A percentile compares a stretch with the other conserved stretches of the same genome.
Conservation (phyloP, 2,797 vertebrate genomes). For the Ctenochaetus hawaiiensis region DNA sequence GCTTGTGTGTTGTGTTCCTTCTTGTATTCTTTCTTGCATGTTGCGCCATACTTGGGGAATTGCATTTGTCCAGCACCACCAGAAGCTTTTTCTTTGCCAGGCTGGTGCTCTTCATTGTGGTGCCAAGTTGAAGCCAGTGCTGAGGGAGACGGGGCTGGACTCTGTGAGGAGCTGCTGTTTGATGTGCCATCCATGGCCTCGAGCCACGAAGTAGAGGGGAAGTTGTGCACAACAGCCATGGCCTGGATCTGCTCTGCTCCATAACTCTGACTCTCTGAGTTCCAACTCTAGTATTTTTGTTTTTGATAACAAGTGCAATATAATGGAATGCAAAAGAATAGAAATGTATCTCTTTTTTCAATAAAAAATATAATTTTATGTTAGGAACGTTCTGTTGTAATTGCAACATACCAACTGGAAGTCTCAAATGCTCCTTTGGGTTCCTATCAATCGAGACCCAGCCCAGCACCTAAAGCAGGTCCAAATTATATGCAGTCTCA, state of each 20-base stretch:
- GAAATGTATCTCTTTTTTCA: not conserved
- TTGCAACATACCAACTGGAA: not conserved
- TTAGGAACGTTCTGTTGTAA: not conserved
- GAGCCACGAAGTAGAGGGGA: slow-evolving; percentile 70
- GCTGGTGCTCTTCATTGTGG: slow-evolving; percentile 67
- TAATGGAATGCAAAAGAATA: slow-evolving; percentile 1
- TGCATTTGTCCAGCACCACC: slow-evolving; percentile 67
- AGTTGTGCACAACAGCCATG: slow-evolving; percentile 62
- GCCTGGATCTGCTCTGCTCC: slow-evolving; percentile 67
- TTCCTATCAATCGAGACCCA: not conserved
- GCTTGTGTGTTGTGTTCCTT: slow-evolving; percentile 53
- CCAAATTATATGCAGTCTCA: not conserved
- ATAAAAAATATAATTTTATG: not conserved
- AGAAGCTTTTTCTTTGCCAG: slow-evolving; percentile 58
- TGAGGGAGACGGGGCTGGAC: slow-evolving; percentile 65
- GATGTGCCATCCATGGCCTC: slow-evolving; percentile 81
- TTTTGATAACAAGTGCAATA: slow-evolving; percentile 19
- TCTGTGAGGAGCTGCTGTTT: slow-evolving; percentile 73
- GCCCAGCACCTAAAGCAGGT: not conserved
- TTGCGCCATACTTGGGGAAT: slow-evolving; percentile 62
- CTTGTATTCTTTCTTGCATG: slow-evolving; percentile 58
- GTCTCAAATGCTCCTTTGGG: not conserved
- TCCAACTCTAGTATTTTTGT: slow-evolving; percentile 16
- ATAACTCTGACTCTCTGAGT: slow-evolving; percentile 50
- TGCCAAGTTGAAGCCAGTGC: slow-evolving; percentile 72